These are phyloP conservation scores for Cebidichthys violaceus DNA, from an alignment of 2,113 vertebrate species.

Conservation along the genomic window DNA sequence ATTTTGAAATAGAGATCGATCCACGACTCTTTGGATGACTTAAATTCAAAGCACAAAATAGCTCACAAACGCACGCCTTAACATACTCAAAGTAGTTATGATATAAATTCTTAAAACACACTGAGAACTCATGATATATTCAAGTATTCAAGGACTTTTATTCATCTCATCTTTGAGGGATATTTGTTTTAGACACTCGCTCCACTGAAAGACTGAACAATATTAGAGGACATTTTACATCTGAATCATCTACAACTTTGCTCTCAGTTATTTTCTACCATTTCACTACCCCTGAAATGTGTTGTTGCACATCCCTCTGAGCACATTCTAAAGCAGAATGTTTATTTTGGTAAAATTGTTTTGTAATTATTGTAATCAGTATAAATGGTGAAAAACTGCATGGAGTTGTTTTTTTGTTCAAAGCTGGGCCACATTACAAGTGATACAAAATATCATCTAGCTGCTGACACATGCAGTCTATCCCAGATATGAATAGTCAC, in stretches of 20 bases:
- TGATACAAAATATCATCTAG: not conserved
- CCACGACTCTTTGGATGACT: not conserved
- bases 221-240: not conserved
- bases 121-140: not conserved
- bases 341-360: constrained; percentile 6
- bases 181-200: not conserved
- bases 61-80: not conserved
- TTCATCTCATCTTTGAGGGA: constrained; percentile 8
- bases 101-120: not conserved
- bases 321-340: not conserved
- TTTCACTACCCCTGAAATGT: constrained; percentile 2
- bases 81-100: not conserved
- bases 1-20: not conserved
- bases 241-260: not conserved
- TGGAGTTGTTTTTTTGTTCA: not conserved
- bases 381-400: not conserved
- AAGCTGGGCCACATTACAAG: constrained; percentile 2
- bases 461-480: not conserved
- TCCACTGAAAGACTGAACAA: not conserved
- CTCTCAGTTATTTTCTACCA: not conserved
- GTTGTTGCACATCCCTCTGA: not conserved
- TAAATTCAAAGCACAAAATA: not conserved
- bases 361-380: constrained; percentile 10
- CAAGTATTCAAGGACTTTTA: not conserved
- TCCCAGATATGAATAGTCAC: constrained; percentile 12